Base-by-base conservation (phyloP, 2,113 vertebrate genomes). In the Oreotrochilus melanogaster region DNA sequence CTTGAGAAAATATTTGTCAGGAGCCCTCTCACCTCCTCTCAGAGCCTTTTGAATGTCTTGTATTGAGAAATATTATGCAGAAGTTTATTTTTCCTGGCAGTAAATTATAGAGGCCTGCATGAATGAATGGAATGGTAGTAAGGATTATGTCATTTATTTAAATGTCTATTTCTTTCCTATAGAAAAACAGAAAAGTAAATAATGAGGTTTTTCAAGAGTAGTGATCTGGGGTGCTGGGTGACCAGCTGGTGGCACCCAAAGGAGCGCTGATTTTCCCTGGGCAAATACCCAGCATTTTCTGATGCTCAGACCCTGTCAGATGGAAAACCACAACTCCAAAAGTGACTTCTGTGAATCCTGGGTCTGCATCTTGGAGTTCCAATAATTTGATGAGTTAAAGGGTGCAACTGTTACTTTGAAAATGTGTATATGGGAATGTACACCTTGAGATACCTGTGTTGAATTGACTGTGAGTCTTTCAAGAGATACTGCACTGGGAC, bases 81-180 rank as follows among this genome's bases (percentile, higher is more conserved):
- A 45, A 92, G 82, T 92, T 97, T 97, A 85, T 97, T 97, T 97
- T 97, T 97, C 90, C 95, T 97, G 84, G 96, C 92, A 82, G 56
- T 89, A 94, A 94, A 91, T 91, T 95, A 61, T 35, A 82, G 93
- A 82, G 88, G 79, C 92, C 86, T 93, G 93, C 88, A 76, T 92
- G 94, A 97, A 97, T 96, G 95, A 97, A 88, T 84, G 94, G 95
- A 96, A 96, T 95, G 94, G 95, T 90, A 95, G 87, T 96, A 91
- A 85, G 88, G 85, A 79, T 97, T 95, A 97, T 89, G 94, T 97
- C 57, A 97, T 96, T 96, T 97, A 94, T 97, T 97, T 93, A 90
- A 94, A 93, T 95, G 88, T 95, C 96, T 95, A 71, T 89, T 94
- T 80, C 88, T 95, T 96, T 93, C 94, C 94, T 94, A 90, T 83